Evolutionary conservation across 2,888 invertebrate species (phyloP).

Genomic region (Metacarcinus magister): DNA sequence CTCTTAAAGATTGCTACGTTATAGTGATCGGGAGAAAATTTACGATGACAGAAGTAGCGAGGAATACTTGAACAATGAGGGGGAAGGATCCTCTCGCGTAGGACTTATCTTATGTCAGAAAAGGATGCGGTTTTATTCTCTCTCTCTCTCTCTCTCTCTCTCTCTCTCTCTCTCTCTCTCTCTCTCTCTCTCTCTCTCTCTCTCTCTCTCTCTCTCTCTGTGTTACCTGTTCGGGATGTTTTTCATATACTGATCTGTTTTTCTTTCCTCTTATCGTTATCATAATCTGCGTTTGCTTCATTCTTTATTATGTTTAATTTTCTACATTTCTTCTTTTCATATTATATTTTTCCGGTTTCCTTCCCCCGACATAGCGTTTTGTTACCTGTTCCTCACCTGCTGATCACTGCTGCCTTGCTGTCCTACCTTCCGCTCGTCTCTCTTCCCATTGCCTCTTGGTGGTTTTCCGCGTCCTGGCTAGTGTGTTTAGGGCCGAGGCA

Average conservation of each 20-base stretch:
- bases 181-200: neutral
- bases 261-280: neutral
- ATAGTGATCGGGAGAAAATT: neutral
- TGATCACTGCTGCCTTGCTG: neutral
- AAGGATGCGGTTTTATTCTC: neutral
- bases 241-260: too few relatives aligned
- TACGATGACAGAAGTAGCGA: neutral
- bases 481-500: neutral
- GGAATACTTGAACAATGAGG: slow-evolving; percentile 15
- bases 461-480: neutral
- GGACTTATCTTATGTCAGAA: neutral
- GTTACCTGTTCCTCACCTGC: neutral
- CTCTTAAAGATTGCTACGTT: slow-evolving; percentile 29
- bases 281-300: neutral
- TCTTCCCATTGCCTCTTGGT: neutral
- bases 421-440: neutral
- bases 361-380: neutral
- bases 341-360: neutral
- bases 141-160: neutral
- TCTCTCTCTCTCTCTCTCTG: slow-evolving; percentile 3
- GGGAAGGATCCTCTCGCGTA: neutral
- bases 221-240: too few relatives aligned
- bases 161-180: neutral
- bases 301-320: neutral
- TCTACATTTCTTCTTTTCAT: neutral